phyloP scores from a whole-genome alignment of 2,888 invertebrate species.

The Baccha elongata region DNA sequence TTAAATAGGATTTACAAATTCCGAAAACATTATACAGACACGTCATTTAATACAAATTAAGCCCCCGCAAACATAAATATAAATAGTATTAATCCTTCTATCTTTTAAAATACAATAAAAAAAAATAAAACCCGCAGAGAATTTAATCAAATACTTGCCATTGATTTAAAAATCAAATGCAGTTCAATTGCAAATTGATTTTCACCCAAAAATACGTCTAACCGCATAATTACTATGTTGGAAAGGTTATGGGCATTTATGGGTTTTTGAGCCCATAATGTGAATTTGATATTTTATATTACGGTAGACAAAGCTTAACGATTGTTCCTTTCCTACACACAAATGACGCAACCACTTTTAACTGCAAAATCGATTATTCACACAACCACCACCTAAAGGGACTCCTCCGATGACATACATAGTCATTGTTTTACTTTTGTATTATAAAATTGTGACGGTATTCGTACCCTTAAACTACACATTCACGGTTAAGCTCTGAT shows the following conservation, averaged over 20 bases:
- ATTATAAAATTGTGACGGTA: too few species aligned
- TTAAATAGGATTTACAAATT: conserved; percentile 36
- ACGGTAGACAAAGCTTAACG: too few species aligned
- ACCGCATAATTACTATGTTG: conserved; percentile 67
- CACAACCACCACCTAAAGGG: too few species aligned
- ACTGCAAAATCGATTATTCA: too few species aligned
- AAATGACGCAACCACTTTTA: conserved; percentile 1
- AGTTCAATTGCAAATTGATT: conserved; percentile 62
- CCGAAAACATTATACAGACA: conserved; percentile 44
- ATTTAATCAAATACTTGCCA: conserved; percentile 64
- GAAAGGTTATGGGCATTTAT: conserved; percentile 1
- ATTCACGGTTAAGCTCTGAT: too few species aligned
- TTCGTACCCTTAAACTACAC: too few species aligned
- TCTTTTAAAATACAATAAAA: conserved; percentile 9
- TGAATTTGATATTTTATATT: too few species aligned
- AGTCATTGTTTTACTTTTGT: conserved; percentile 47
- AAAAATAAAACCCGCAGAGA: conserved; percentile 33
- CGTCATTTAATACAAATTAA: conserved; percentile 56
- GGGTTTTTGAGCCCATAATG: neutral
- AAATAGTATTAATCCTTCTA: conserved; percentile 5
- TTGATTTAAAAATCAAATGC: conserved; percentile 35
- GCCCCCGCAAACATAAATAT: conserved; percentile 27
- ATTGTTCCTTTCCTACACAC: too few species aligned
- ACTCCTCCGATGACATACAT: neutral
- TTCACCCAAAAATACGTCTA: conserved; percentile 57